Conservation (phyloP, 2,113 vertebrate genomes). For the Strix aluco region DNA sequence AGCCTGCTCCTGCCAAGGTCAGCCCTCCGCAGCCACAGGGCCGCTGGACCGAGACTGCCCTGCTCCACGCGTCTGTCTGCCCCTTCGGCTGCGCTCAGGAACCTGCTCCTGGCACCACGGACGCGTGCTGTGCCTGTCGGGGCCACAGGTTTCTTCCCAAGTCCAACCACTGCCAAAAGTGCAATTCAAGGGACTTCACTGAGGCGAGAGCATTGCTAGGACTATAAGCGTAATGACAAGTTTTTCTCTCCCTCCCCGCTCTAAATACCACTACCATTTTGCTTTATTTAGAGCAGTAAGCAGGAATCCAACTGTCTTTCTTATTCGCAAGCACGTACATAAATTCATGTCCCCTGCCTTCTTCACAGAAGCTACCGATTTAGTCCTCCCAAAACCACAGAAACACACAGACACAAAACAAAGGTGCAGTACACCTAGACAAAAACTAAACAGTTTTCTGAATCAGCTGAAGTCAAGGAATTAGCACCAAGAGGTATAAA, state of each 20-base stretch:
- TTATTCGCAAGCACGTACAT: accelerated
- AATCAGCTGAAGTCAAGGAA: not conserved
- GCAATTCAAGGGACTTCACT: not conserved
- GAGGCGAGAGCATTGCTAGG: not conserved
- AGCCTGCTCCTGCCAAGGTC: not conserved
- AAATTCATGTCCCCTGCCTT: not conserved
- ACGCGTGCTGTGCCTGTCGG: not conserved
- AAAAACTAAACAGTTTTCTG: not conserved
- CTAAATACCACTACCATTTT: not conserved
- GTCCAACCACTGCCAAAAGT: not conserved
- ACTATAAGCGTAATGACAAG: accelerated
- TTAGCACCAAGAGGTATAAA: not conserved
- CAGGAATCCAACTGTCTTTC: not conserved
- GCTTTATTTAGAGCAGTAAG: not conserved
- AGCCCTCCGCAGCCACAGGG: accelerated
- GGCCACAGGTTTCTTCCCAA: not conserved
- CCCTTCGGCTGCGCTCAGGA: not conserved
- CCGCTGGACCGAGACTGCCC: accelerated
- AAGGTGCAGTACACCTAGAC: not conserved
- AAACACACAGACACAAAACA: not conserved
- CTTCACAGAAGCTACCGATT: not conserved
- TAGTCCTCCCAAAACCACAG: not conserved
- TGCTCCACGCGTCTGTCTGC: not conserved
- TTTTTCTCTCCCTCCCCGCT: too few relatives aligned
- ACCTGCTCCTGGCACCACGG: not conserved